Percentiles rank a stretch among this genome's conserved stretches.
Conservation (phyloP, 1,140 invertebrate genomes). For the Piezodorus guildinii region DNA sequence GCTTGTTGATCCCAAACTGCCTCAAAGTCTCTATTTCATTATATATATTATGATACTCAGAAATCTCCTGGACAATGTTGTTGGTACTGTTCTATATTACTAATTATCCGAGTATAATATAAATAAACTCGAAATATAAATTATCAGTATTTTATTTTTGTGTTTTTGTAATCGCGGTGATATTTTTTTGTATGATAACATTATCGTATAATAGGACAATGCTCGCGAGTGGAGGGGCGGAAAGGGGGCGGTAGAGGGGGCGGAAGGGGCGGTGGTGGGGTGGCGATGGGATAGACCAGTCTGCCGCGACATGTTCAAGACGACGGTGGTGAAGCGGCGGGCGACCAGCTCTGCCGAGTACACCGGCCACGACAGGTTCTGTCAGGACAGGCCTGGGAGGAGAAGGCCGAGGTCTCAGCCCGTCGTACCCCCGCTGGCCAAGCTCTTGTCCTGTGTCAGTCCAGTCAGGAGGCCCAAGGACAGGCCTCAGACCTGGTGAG, state of each 20-base stretch:
- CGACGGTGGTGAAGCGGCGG: conserved; percentile 8
- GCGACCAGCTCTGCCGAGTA: neutral
- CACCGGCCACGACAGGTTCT: conserved; percentile 63
- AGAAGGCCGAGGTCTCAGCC: neutral
- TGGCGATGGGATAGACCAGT: neutral
- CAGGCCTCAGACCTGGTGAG: neutral
- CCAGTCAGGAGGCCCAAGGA: neutral
- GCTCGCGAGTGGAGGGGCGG: too few relatives aligned
- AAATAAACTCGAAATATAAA: too few relatives aligned
- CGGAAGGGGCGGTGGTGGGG: neutral
- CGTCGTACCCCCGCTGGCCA: neutral
- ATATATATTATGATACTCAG: too few relatives aligned
- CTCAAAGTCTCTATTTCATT: too few relatives aligned
- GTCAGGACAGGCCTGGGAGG: conserved; percentile 48
- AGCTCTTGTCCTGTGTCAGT: neutral
- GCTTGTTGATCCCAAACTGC: too few relatives aligned
- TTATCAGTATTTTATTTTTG: too few relatives aligned
- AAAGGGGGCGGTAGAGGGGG: neutral
- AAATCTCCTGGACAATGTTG: too few relatives aligned
- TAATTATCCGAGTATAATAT: too few relatives aligned
- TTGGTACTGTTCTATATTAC: too few relatives aligned
- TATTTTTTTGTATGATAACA: too few relatives aligned
- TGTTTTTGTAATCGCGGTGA: too few relatives aligned
- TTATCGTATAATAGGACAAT: too few relatives aligned
- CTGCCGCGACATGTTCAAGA: conserved; percentile 12